phyloP scores from a whole-genome alignment of 2,888 invertebrate genomes.

The Girardia tigrina region DNA sequence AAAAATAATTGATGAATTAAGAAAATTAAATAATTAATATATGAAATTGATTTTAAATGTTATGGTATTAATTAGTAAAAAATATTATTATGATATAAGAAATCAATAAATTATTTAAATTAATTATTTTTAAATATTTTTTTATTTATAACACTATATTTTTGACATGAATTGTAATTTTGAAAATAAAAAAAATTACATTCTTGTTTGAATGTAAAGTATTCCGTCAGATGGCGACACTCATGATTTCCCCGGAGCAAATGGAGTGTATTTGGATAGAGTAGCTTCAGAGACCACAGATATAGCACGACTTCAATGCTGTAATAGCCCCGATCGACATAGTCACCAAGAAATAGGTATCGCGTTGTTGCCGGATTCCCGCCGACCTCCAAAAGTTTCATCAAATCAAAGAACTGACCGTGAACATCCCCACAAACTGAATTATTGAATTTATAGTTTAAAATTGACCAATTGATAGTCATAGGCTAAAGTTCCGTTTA shows the following conservation, averaged over 20 bases:
- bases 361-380: constrained; percentile 86
- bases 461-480: too few species aligned
- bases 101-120: too few species aligned
- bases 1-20: too few species aligned
- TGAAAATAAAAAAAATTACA: constrained; percentile 69
- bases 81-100: too few species aligned
- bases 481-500: too few species aligned
- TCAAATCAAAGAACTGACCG: constrained; percentile 94
- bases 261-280: constrained; percentile 90
- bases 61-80: too few species aligned
- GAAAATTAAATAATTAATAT: too few species aligned
- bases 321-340: constrained; percentile 94
- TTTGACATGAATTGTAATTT: too few species aligned
- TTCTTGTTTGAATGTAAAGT: constrained; percentile 99
- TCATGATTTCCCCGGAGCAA: constrained; percentile 98
- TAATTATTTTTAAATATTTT: too few species aligned
- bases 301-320: constrained; percentile 91
- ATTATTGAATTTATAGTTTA: background rate
- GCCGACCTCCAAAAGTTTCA: constrained; percentile 94
- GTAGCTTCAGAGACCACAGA: constrained; percentile 96
- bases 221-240: constrained; percentile 98
- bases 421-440: constrained; percentile 90
- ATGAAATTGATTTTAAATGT: too few species aligned
- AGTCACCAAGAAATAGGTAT: constrained; percentile 92
- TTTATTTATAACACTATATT: too few species aligned